Evolutionary conservation across 2,797 vertebrate species (phyloP).

Genomic region (Betta splendens): DNA sequence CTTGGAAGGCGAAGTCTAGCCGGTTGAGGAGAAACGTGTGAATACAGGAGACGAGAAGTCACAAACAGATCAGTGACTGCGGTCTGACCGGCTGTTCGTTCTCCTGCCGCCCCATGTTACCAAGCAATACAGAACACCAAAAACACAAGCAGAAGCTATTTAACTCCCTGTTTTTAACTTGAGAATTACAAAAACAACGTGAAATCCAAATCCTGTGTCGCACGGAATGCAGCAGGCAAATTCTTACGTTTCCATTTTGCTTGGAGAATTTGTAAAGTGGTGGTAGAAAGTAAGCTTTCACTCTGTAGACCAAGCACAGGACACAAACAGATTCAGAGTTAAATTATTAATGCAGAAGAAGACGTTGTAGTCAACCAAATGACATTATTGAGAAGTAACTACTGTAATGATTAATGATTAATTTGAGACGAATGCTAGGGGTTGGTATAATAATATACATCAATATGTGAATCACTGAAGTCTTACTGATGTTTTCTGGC

Average conservation of each 20-base stretch:
- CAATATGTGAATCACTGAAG: too few relatives aligned
- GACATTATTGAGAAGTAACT: not conserved
- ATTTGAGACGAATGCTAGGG: too few relatives aligned
- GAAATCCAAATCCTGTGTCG: not conserved
- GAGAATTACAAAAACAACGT: too few relatives aligned
- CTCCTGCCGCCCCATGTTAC: too few relatives aligned
- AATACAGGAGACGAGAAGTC: not conserved
- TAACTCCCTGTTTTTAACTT: too few relatives aligned
- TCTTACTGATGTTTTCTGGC: too few relatives aligned
- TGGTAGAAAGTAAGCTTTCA: constrained; percentile 88
- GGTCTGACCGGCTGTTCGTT: too few relatives aligned
- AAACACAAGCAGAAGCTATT: too few relatives aligned
- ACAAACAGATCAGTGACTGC: not conserved
- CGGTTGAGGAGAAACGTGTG: not conserved
- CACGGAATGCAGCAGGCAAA: not conserved
- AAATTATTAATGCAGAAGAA: too few relatives aligned
- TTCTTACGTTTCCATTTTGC: constrained; percentile 93
- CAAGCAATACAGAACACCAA: too few relatives aligned
- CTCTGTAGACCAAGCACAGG: constrained; percentile 75
- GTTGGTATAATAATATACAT: too few relatives aligned
- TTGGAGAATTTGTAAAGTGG: constrained; percentile 88
- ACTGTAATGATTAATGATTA: not conserved
- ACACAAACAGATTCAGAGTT: not conserved
- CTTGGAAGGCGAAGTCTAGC: constrained; percentile 26
- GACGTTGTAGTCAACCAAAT: too few relatives aligned